Percentiles rank a stretch among this genome's conserved stretches.
Evolutionary conservation across 2,797 vertebrate species (phyloP).

Genomic region (Alectoris magna): DNA sequence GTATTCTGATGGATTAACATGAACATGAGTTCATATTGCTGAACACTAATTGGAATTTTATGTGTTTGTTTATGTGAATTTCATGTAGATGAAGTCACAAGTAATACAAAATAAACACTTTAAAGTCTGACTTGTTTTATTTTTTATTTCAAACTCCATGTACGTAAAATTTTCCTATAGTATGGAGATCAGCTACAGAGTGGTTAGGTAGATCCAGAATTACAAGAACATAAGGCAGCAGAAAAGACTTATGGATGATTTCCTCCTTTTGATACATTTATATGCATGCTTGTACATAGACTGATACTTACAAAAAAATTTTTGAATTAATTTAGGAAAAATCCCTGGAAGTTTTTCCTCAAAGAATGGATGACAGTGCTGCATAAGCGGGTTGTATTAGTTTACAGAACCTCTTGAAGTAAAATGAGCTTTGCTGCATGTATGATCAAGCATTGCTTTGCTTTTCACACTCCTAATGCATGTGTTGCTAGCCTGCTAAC

Average conservation of each 20-base stretch:
- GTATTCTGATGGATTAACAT: background rate
- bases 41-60: background rate
- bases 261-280: background rate
- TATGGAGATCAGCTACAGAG: background rate
- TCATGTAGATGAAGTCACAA: background rate
- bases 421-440: conserved; percentile 45
- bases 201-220: background rate
- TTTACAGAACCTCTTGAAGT: conserved; percentile 11
- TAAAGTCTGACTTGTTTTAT: background rate
- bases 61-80: background rate
- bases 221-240: background rate
- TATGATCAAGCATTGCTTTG: conserved; percentile 56
- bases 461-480: conserved; percentile 69
- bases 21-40: background rate
- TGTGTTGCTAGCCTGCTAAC: conserved; percentile 43
- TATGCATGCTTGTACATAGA: background rate
- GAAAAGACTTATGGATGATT: background rate
- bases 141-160: background rate
- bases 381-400: background rate
- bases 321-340: background rate
- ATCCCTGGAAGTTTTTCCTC: background rate
- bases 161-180: background rate
- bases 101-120: background rate
- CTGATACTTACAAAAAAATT: background rate
- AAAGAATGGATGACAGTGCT: background rate